Conservation (phyloP, 2,113 vertebrate species). For the Ptilorrhoa leucosticta region DNA sequence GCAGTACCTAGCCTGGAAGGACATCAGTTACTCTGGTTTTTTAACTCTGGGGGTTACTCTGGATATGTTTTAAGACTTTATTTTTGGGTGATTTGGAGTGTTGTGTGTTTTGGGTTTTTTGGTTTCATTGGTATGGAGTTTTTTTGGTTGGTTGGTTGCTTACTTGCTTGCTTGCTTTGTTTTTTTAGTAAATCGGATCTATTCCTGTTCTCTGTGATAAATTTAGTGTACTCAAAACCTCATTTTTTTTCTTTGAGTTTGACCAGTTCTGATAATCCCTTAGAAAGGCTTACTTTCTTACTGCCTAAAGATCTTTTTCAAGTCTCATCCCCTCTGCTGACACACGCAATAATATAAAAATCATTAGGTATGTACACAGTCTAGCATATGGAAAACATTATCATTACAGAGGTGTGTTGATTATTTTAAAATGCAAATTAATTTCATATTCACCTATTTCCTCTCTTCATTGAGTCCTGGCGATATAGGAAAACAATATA, state of each 20-base stretch:
- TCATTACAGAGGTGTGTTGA: neutral
- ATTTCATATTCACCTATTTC: neutral
- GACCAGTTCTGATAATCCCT: neutral
- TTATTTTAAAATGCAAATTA: neutral
- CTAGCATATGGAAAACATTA: neutral
- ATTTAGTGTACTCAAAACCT: neutral
- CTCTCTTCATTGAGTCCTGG: neutral
- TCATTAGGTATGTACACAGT: neutral
- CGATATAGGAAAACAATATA: neutral
- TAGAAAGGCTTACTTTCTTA: neutral
- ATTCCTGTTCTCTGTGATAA: neutral
- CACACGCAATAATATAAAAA: neutral
- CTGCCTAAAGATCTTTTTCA: neutral
- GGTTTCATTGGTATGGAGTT: neutral
- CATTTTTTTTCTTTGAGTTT: neutral
- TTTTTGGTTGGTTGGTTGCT: neutral
- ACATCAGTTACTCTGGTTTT: rapidly evolving
- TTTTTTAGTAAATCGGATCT: neutral
- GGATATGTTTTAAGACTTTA: neutral
- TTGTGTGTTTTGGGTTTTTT: neutral
- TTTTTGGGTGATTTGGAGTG: neutral
- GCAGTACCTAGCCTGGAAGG: neutral
- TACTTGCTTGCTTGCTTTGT: neutral
- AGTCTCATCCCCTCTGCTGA: neutral
- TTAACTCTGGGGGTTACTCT: neutral